These are phyloP conservation scores for Suricata suricatta DNA, from an alignment of 2,113 vertebrate genomes.

Conservation along the genomic window DNA sequence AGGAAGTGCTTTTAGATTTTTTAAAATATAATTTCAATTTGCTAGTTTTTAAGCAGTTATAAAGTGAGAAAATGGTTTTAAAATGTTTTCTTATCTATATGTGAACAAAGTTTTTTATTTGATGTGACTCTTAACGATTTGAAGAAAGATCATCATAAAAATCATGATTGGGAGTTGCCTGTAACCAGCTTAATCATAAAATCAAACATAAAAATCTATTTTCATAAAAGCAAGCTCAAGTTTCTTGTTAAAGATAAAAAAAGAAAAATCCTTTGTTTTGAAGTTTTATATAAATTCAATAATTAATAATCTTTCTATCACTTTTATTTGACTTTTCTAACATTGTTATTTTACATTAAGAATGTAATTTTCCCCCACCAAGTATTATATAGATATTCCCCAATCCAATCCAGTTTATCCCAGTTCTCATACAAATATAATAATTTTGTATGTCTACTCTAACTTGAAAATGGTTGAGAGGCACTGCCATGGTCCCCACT, in stretches of 20 bases:
- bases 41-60: slow-evolving; percentile 41
- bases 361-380: neutral
- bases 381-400: neutral
- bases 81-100: slow-evolving; percentile 47
- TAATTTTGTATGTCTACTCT: neutral
- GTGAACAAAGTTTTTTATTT: slow-evolving; percentile 46
- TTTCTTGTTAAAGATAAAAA: slow-evolving; percentile 58
- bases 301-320: slow-evolving; percentile 28
- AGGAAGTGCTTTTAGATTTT: slow-evolving; percentile 14
- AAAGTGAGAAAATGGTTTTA: slow-evolving; percentile 18
- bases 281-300: slow-evolving; percentile 44
- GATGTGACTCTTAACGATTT: slow-evolving; percentile 50
- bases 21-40: slow-evolving; percentile 52
- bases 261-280: slow-evolving; percentile 31
- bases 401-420: neutral
- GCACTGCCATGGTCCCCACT: neutral
- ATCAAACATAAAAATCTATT: slow-evolving; percentile 60
- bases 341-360: neutral
- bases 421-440: neutral
- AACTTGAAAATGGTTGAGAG: neutral
- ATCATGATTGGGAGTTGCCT: slow-evolving; percentile 37
- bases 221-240: slow-evolving; percentile 49
- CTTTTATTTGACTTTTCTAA: slow-evolving; percentile 54
- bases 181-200: slow-evolving; percentile 60
- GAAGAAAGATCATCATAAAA: slow-evolving; percentile 31